Evolutionary conservation across 2,888 invertebrate genomes (phyloP).

Genomic region (Sympetrum striolatum): DNA sequence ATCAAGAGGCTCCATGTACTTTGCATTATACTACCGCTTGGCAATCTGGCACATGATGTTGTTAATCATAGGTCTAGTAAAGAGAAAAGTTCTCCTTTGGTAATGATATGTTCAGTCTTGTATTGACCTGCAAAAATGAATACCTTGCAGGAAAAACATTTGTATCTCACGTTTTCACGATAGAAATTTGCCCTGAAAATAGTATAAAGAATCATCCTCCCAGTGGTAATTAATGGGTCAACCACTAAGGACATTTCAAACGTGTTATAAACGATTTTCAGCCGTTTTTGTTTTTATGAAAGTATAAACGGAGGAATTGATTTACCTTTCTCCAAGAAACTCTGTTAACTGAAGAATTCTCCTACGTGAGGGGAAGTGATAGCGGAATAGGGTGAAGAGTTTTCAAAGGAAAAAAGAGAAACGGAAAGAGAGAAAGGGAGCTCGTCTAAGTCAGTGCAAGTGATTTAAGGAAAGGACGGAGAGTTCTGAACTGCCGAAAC

Average conservation of each 20-base stretch:
- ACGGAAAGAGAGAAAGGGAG: neutral
- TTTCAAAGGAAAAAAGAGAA: neutral
- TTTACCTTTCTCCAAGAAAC: neutral
- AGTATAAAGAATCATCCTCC: neutral
- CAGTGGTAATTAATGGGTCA: neutral
- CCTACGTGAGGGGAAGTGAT: neutral
- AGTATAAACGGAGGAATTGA: neutral
- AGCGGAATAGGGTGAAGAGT: neutral
- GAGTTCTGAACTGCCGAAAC: neutral
- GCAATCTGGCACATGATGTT: too few species aligned
- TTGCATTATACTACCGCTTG: too few species aligned
- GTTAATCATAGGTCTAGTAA: too few species aligned
- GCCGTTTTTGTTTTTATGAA: neutral
- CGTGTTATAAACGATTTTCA: neutral
- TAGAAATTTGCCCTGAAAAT: too few species aligned
- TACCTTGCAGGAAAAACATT: too few species aligned
- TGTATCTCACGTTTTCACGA: too few species aligned
- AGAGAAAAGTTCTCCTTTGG: too few species aligned
- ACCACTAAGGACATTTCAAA: neutral
- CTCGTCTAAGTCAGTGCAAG: neutral
- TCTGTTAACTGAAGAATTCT: neutral
- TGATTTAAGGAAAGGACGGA: neutral
- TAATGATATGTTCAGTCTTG: too few species aligned
- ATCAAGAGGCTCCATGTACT: too few species aligned
- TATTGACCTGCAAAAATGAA: too few species aligned